A percentile compares a stretch with the other conserved stretches of the same genome.
Conservation (phyloP, 2,888 invertebrate genomes). For the Drosophila rubida region DNA sequence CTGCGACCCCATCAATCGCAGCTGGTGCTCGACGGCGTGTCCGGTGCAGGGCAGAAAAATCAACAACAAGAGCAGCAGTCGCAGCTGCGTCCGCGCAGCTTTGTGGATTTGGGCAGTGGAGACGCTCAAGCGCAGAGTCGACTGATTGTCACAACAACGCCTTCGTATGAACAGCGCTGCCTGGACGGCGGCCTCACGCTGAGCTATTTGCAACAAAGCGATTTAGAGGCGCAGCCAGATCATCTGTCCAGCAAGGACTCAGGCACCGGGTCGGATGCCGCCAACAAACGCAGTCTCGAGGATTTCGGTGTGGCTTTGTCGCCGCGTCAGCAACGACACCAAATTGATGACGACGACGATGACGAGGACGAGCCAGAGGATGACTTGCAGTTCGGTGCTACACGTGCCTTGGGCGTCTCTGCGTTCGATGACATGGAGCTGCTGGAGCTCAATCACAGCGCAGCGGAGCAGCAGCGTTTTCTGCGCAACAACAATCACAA, state of each 20-base stretch:
- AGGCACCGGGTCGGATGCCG: constrained; percentile 83
- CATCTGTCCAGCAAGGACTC: constrained; percentile 82
- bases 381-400: constrained; percentile 67
- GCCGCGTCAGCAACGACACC: constrained; percentile 40
- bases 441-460: constrained; percentile 58
- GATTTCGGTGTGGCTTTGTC: constrained; percentile 69
- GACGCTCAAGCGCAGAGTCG: constrained; percentile 64
- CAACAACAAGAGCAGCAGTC: constrained; percentile 42
- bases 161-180: constrained; percentile 79
- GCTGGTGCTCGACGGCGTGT: constrained; percentile 51
- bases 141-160: constrained; percentile 76
- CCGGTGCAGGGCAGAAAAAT: constrained; percentile 21
- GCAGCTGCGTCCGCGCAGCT: constrained; percentile 70
- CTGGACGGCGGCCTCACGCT: constrained; percentile 72
- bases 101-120: constrained; percentile 66
- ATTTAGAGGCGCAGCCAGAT: constrained; percentile 78
- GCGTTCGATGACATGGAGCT: constrained; percentile 70
- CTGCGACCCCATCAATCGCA: constrained; percentile 65
- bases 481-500: constrained; percentile 74
- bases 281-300: constrained; percentile 81
- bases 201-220: constrained; percentile 71
- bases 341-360: constrained; percentile 40
- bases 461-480: constrained; percentile 64
- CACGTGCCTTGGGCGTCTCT: constrained; percentile 70
- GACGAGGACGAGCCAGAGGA: constrained; percentile 44